phyloP scores from a whole-genome alignment of 2,888 invertebrate genomes.

The Tinea semifulvella region DNA sequence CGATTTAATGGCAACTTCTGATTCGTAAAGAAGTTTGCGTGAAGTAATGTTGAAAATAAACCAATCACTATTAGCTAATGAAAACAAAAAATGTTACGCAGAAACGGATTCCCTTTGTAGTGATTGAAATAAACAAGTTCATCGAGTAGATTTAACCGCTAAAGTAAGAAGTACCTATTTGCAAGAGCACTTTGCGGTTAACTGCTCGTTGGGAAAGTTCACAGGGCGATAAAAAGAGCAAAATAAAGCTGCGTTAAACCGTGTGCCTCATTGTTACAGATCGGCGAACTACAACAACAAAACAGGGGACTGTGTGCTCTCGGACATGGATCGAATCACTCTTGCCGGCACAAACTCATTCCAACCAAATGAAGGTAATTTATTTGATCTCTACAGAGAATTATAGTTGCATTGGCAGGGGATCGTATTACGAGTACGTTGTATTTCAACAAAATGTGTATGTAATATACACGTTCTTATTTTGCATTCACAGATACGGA shows the following conservation, averaged over 20 bases:
- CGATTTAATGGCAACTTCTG: no score
- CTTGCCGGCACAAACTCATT: conserved; percentile 84
- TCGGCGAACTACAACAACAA: conserved; percentile 90
- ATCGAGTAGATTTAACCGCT: conserved; percentile 12
- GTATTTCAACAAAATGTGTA: not conserved
- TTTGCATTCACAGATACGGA: conserved; percentile 62
- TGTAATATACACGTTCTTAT: no score
- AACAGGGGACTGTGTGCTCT: conserved; percentile 86
- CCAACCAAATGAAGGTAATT: conserved; percentile 70
- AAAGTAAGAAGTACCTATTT: conserved; percentile 11
- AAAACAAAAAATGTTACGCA: conserved; percentile 2
- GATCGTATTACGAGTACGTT: not conserved
- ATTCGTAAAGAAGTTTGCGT: no score
- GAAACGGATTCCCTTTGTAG: conserved; percentile 3
- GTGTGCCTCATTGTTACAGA: conserved; percentile 66
- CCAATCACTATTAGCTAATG: conserved; percentile 25
- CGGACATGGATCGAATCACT: conserved; percentile 91
- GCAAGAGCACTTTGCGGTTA: conserved; percentile 22
- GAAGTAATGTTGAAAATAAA: conserved; percentile 24
- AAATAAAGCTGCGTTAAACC: conserved; percentile 36
- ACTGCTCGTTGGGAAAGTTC: conserved; percentile 46
- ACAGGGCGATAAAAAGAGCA: conserved; percentile 39
- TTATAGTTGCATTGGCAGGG: no score
- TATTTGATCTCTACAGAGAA: conserved; percentile 8
- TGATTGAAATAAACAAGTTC: conserved; percentile 13